A percentile compares a stretch with the other conserved stretches of the same genome.
Evolutionary conservation across 2,888 invertebrate genomes (phyloP).

Genomic region (Steinernema hermaphroditum): DNA sequence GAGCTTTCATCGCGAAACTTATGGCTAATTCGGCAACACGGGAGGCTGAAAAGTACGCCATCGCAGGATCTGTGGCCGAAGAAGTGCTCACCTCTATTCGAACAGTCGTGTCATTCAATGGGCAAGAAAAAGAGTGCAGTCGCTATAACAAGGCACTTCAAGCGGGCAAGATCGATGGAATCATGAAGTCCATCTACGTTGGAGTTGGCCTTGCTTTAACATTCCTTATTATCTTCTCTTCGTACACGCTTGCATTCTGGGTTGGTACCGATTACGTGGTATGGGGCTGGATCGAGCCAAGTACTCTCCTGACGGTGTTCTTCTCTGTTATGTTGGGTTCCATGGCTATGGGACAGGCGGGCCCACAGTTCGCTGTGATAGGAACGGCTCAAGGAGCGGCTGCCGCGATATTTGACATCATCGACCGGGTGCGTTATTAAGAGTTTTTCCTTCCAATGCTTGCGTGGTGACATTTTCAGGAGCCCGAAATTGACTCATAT

Average conservation of each 20-base stretch:
- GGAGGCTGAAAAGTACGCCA: conserved; percentile 67
- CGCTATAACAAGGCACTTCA: conserved; percentile 59
- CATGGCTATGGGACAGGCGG: conserved; percentile 76
- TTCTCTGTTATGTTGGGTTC: conserved; percentile 68
- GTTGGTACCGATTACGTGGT: conserved; percentile 56
- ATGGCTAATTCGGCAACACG: conserved; percentile 68
- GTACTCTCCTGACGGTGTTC: conserved; percentile 42
- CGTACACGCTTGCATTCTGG: conserved; percentile 64
- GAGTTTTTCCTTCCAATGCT: not conserved
- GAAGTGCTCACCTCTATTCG: conserved; percentile 62
- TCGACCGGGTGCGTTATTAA: conserved; percentile 64
- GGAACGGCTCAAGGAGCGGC: conserved; percentile 80
- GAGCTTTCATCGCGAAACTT: conserved; percentile 63
- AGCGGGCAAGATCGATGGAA: conserved; percentile 55
- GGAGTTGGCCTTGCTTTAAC: conserved; percentile 66
- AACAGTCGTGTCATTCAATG: conserved; percentile 65
- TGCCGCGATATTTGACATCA: conserved; percentile 70
- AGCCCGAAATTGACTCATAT: conserved; percentile 60
- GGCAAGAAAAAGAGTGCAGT: conserved; percentile 60
- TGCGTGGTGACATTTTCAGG: conserved; percentile 34
- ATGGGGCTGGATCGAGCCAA: conserved; percentile 36
- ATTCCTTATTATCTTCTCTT: conserved; percentile 66
- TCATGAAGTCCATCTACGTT: conserved; percentile 58
- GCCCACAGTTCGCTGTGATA: conserved; percentile 80
- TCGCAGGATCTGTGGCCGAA: conserved; percentile 66